These are phyloP conservation scores for Tipula confusa DNA, from an alignment of 2,888 invertebrate genomes.

Conservation along the genomic window DNA sequence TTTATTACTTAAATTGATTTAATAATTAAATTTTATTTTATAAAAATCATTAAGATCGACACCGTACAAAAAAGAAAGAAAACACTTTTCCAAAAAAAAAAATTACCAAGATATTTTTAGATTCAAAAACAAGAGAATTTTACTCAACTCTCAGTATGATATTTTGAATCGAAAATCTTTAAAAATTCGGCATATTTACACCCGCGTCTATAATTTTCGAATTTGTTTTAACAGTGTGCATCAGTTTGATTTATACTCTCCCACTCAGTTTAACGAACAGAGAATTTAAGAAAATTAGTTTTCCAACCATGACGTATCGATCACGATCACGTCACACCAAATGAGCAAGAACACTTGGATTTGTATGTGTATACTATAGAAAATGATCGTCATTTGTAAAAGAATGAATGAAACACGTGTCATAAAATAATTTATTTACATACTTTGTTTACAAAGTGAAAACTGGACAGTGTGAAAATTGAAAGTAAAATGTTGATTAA, in stretches of 20 bases:
- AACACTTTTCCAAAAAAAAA: not conserved
- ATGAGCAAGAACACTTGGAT: not conserved
- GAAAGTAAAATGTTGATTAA: not conserved
- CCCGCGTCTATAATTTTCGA: not conserved
- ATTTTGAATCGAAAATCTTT: not conserved
- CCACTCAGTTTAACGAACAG: not conserved
- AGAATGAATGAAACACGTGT: not conserved
- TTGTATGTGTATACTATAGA: too few species aligned
- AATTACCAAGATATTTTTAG: not conserved
- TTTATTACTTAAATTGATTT: not conserved
- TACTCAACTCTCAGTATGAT: not conserved
- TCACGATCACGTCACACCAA: not conserved
- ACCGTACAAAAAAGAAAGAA: not conserved
- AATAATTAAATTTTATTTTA: not conserved
- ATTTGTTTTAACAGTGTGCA: not conserved
- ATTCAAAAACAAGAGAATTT: not conserved
- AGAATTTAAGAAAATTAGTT: not conserved
- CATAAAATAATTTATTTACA: not conserved
- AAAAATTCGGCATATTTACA: not conserved
- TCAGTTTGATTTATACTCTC: not conserved
- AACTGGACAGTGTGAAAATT: not conserved
- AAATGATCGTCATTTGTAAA: not conserved
- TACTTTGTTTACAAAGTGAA: not conserved
- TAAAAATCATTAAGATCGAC: not conserved
- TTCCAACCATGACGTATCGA: not conserved